Percentiles rank a stretch among this genome's conserved stretches.
These are phyloP conservation scores for Polyploca ridens DNA, from an alignment of 2,888 invertebrate genomes.

Conservation along the genomic window DNA sequence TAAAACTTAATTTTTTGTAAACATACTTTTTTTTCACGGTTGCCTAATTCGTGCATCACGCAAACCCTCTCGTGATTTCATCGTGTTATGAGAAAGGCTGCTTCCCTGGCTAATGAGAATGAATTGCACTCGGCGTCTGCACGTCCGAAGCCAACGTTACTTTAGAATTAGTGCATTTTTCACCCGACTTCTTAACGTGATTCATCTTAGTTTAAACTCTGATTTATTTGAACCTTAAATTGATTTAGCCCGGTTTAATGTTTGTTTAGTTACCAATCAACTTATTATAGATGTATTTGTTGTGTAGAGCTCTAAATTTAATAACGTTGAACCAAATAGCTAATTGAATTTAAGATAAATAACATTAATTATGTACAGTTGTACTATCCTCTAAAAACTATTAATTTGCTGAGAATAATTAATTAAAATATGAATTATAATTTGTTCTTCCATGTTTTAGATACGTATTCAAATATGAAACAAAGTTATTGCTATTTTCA, in stretches of 20 bases:
- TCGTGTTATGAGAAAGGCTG: slow-evolving; percentile 69
- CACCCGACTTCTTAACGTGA: slow-evolving; percentile 63
- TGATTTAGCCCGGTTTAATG: slow-evolving; percentile 47
- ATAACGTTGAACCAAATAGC: too few relatives aligned
- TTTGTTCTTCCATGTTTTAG: too few relatives aligned
- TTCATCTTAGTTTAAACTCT: slow-evolving; percentile 68
- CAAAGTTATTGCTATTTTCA: neutral
- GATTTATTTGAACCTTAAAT: slow-evolving; percentile 61
- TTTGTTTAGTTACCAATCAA: slow-evolving; percentile 11
- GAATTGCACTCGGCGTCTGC: slow-evolving; percentile 67
- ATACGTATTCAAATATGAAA: too few relatives aligned
- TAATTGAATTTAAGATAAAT: too few relatives aligned
- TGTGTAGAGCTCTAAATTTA: too few relatives aligned
- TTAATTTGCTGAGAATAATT: too few relatives aligned
- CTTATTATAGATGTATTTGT: neutral
- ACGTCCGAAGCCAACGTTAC: slow-evolving; percentile 51
- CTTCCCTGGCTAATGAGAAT: slow-evolving; percentile 73
- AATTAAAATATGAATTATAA: too few relatives aligned
- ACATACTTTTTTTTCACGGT: slow-evolving; percentile 12
- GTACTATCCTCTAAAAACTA: too few relatives aligned
- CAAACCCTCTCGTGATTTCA: slow-evolving; percentile 49
- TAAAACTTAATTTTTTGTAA: too few relatives aligned
- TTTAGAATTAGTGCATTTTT: slow-evolving; percentile 78
- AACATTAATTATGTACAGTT: too few relatives aligned
- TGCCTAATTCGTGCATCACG: slow-evolving; percentile 27